phyloP scores from a whole-genome alignment of 2,888 invertebrate genomes.

The Lagria hirta region DNA sequence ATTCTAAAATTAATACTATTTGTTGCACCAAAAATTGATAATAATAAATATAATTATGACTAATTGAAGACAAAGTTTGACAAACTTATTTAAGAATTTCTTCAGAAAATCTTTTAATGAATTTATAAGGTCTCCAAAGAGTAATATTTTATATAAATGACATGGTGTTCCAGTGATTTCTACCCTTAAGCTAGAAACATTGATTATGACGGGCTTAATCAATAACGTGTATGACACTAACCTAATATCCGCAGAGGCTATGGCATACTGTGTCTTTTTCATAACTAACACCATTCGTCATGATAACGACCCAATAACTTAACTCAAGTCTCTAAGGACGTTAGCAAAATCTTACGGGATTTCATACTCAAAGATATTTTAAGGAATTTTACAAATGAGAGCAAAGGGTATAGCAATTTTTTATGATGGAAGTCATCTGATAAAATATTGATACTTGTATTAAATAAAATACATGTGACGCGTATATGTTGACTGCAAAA shows the following conservation, averaged over 20 bases:
- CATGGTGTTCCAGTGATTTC: conserved; percentile 19
- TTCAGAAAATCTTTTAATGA: conserved; percentile 24
- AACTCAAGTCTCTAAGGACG: conserved; percentile 29
- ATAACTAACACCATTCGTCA: conserved; percentile 47
- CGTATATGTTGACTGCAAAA: conserved; percentile 18
- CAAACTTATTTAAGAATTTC: no score
- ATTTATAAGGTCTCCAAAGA: conserved; percentile 26
- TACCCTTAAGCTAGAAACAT: conserved; percentile 26
- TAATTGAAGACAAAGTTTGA: no score
- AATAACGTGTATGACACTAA: conserved; percentile 49
- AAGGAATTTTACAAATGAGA: conserved; percentile 11
- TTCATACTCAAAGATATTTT: conserved; percentile 3
- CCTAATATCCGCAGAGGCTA: conserved; percentile 43
- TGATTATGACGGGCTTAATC: conserved; percentile 40
- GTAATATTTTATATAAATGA: conserved; percentile 28
- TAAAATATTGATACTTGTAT: conserved; percentile 22
- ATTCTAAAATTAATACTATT: no score
- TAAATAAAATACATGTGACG: no score
- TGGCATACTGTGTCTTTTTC: conserved; percentile 41
- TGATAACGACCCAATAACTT: conserved; percentile 43
- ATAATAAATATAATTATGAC: no score
- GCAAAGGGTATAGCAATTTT: conserved; percentile 10
- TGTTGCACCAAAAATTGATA: no score
- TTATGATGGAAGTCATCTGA: conserved; percentile 14
- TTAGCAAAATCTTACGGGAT: conserved; percentile 11